Base-by-base conservation (phyloP, 92 coral and sea anemone species). In the Nematostella vectensis region DNA sequence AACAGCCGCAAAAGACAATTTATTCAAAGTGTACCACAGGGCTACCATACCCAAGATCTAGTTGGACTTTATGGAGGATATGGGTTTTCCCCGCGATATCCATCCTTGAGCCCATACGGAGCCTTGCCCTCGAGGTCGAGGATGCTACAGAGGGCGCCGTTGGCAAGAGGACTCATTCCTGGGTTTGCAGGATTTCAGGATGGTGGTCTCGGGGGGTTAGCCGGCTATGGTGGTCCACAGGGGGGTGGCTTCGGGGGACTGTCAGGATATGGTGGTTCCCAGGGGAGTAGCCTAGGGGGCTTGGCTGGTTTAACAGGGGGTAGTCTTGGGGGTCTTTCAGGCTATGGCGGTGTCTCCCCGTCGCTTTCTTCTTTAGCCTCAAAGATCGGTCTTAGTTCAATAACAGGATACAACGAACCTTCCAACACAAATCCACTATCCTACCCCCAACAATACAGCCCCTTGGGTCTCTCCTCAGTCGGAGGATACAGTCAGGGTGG, bases 1-100 rank as follows among this genome's bases (percentile, higher is more conserved):
- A 33, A 33, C 40, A 37, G 76, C 1, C 66, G 45, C 25, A 85
- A 85, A 37, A 71, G 95, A 31, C 95, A 85, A 62, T 71, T 75
- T 37, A 85, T 85, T 31, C 77, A 71, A 11, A 81, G 80, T 12
- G 33, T 55, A 25, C 88, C 95, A 2, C 80, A 79, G 31, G 22
- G 45, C 27, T 33, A 56, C 24, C 76, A 55, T 18, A 77, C 80
- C 3, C 74, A 65, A 27, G 44, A 66, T 2, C 39, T 79, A 4
- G 58, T 44, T 10, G 53, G 55, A 51, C 64, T 67, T 1, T n/a
- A n/a, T n/a, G 43, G 72, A 47, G 56, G 75, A 13, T 74, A 50
- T 47, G 64, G 71, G 9, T 29, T 79, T 55, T 31, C 58, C 42
- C 80, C 75, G 19, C 88, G 66, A 42, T 52, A 37, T 43, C 47